Evolutionary conservation across 37 sponge, comb jelly and placozoan genomes (phyloP), one percentile per base, ranked within the genome.

Genomic region (Tethya wilhelma): DNA sequence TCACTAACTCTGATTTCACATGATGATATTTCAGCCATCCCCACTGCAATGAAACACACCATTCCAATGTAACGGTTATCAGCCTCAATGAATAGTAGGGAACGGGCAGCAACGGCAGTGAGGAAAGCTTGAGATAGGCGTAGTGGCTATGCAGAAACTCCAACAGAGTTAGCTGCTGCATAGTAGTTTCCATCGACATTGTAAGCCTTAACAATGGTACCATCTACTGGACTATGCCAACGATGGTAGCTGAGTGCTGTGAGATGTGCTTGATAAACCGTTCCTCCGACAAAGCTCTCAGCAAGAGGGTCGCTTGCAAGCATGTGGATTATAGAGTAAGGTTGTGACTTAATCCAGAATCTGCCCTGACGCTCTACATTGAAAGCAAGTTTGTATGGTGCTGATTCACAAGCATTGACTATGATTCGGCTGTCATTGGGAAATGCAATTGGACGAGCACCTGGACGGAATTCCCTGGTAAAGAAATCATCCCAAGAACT

Each of bases 401-500:
- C 71, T 3, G 85, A 84, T 57, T 84, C 77, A 32, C 85, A 84
- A 14, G 84, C 76, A 75, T 74, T 82, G 2, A 26, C 66, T 41
- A 82, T 82, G 36, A 82, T 75, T 8, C 31, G 14, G 3, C 38
- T 28, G 34, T 69, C 78, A 6, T 84, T 38, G 23, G 83, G 83
- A 34, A 23, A 0, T 4, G 78, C 78, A 29, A 84, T 41, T 5
- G 85, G 85, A 42, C 85, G 85, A 12, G 77, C 64, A 12, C 75
- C 75, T 22, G 45, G 68, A 0, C 59, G 75, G n/a, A 74, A 83
- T 37, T 73, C 58, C 26, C 84, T 40, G 29, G 41, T 45, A 58
- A 83, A 83, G 43, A 83, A 83, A 20, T 73, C 84, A 34, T 84
- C 78, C 85, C 85, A 77, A 38, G 71, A 84, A 36, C 4, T 69